Base-by-base conservation (phyloP, 2,888 invertebrate species). In the Tipula lateralis region DNA sequence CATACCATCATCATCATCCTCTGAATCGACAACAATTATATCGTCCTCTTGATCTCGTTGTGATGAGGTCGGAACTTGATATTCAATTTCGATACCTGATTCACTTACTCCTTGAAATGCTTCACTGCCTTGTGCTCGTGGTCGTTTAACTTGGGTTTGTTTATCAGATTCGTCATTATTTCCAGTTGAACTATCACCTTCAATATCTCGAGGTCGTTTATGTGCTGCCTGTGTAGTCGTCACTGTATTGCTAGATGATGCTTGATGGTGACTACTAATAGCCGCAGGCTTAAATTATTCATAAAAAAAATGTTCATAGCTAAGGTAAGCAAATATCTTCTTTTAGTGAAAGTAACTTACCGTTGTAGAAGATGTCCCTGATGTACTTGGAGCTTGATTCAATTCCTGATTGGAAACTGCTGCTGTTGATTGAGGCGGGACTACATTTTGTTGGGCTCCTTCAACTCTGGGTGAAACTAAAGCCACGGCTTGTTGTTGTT, bases 1-100 rank as follows among this genome's bases (percentile, higher is more conserved):
- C 87, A 90, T 88, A 0, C 89, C 89, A 29, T 84, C 85, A 85
- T 90, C 90, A 84, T 95, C 95, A 87, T 95, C 95, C 87, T 95
- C 95, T 0, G 95, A 95, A 88, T 95, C 95, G 0, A 95, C 94
- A 3, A 95, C 93, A 82, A 95, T 94, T 80, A 95, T 94, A 86
- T 96, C 95, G 88, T 96, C 96, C 87, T 96, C 95, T 88, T 96
- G 96, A 88, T 96, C 96, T 85, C 96, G 93, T 87, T 96, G 96
- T 32, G 96, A 96, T 29, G 96, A 96, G 0, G 96, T 96, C 6
- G 96, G 96, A 85, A 96, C 96, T 91, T 96, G 94, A 88, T 94
- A 94, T 88, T 95, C 95, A n/a, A 94, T 94, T 86, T 91, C 91
- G 83, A 90, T 87, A 29, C 91, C 93, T 1, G 93, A 93, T 86